Evolutionary conservation across 2,888 invertebrate genomes (phyloP).

Genomic region (Slavum lentiscoides): DNA sequence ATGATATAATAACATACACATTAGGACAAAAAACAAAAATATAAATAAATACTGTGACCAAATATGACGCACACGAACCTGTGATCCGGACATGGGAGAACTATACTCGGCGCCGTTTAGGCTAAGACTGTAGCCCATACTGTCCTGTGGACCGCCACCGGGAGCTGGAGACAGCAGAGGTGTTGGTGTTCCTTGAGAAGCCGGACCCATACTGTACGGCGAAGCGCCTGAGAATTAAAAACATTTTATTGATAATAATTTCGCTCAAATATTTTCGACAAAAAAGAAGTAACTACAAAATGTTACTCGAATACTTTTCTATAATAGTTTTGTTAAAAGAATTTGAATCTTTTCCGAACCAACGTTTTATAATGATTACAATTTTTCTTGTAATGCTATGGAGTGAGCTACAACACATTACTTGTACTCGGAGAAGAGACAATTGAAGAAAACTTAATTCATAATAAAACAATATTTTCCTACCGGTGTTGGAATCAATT

Average conservation of each 20-base stretch:
- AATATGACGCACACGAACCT: conserved; percentile 53
- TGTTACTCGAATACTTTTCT: too few species aligned
- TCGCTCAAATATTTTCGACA: too few species aligned
- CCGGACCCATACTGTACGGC: conserved; percentile 82
- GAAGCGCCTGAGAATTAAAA: conserved; percentile 68
- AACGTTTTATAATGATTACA: too few species aligned
- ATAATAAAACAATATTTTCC: too few species aligned
- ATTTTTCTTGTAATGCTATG: too few species aligned
- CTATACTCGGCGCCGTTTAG: conserved; percentile 87
- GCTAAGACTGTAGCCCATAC: conserved; percentile 90
- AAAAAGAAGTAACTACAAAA: too few species aligned
- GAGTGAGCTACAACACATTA: too few species aligned
- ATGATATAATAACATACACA: conserved; percentile 58
- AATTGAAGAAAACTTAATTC: too few species aligned
- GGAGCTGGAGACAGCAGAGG: conserved; percentile 95
- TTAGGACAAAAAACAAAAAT: conserved; percentile 9
- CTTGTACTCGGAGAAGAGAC: too few species aligned
- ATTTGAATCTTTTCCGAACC: too few species aligned
- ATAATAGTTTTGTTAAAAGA: too few species aligned
- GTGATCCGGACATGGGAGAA: conserved; percentile 61
- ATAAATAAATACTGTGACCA: background rate
- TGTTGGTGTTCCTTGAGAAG: conserved; percentile 86
- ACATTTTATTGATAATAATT: background rate
- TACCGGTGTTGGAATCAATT: too few species aligned
- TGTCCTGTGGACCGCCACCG: conserved; percentile 75